Percentiles rank a stretch among this genome's conserved stretches.
Evolutionary conservation across 2,113 vertebrate species (phyloP).

Genomic region (Aphyosemion australe): DNA sequence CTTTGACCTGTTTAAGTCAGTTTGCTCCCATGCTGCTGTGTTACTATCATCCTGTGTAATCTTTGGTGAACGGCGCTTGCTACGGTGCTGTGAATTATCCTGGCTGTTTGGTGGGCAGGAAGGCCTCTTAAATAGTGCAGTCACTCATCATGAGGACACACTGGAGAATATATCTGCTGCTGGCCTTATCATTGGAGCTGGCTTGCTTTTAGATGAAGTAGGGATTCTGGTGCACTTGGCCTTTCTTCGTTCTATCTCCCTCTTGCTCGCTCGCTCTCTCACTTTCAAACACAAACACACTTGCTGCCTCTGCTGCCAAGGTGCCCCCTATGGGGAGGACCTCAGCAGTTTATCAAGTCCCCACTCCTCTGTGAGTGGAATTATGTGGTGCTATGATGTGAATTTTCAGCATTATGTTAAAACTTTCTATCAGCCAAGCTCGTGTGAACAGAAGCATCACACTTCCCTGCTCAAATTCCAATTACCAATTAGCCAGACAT

Average conservation of each 20-base stretch:
- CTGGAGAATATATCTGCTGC: slow-evolving; percentile 48
- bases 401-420: slow-evolving; percentile 62
- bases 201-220: slow-evolving; percentile 44
- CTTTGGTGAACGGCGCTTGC: slow-evolving; percentile 43
- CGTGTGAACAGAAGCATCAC: slow-evolving; percentile 64
- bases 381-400: slow-evolving; percentile 55
- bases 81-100: slow-evolving; percentile 37
- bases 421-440: slow-evolving; percentile 47
- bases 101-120: slow-evolving; percentile 21
- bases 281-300: slow-evolving; percentile 19
- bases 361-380: slow-evolving; percentile 35
- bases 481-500: slow-evolving; percentile 61
- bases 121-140: slow-evolving; percentile 55
- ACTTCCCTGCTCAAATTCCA: slow-evolving; percentile 39
- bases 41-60: slow-evolving; percentile 44
- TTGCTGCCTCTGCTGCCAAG: slow-evolving; percentile 26
- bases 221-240: slow-evolving; percentile 27
- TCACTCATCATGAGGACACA: slow-evolving; percentile 57
- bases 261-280: slow-evolving; percentile 14
- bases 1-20: slow-evolving; percentile 31
- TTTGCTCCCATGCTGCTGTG: slow-evolving; percentile 19
- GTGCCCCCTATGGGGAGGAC: slow-evolving; percentile 49
- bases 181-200: slow-evolving; percentile 50
- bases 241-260: slow-evolving; percentile 16
- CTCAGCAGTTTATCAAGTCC: slow-evolving; percentile 58